Evolutionary conservation across 1,140 invertebrate species (phyloP), one percentile per base, ranked within the genome.

Genomic region (Brachionus angularis): DNA sequence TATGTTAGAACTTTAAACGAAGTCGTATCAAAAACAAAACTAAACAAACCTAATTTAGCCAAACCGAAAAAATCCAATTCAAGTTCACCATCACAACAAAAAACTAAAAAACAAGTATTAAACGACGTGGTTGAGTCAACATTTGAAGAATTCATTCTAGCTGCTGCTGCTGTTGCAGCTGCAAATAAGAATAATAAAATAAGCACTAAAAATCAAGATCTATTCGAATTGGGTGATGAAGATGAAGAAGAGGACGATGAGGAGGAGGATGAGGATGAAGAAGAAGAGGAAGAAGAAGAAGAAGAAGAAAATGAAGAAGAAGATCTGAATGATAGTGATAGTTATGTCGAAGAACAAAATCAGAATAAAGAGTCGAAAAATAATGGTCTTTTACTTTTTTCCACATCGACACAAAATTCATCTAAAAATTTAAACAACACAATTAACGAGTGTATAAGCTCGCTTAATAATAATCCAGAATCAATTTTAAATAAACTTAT

Each of bases 1-100:
- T 67, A 67, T 29, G 62, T 67, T 14, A 18, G 62, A n/a, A 67
- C 62, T 33, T 25, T 67, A 14, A 67, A 67, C 14, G 62, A 67
- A 67, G 62, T 67, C 1, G 62, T 67, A 7, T 39, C 62, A n/a
- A 46, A 50, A 46, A 67, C 62, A 5, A 67, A 67, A 16, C 16
- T 46, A 12, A 67, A 58, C 25, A 58, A 58, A 39, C n/a, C n/a
- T n/a, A n/a, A n/a, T n/a, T n/a, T n/a, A n/a, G n/a, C n/a, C n/a
- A n/a, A n/a, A n/a, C n/a, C n/a, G n/a, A n/a, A n/a, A n/a, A n/a
- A n/a, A n/a, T n/a, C n/a, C n/a, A n/a, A n/a, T n/a, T n/a, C n/a
- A n/a, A n/a, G n/a, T n/a, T n/a, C n/a, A 58, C 10, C 12, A 0
- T 27, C 12, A 53, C 29, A n/a, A 0, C 33, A 21, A 58, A 58